Conservation (phyloP, 2,797 vertebrate species). For the Mareca penelope region DNA sequence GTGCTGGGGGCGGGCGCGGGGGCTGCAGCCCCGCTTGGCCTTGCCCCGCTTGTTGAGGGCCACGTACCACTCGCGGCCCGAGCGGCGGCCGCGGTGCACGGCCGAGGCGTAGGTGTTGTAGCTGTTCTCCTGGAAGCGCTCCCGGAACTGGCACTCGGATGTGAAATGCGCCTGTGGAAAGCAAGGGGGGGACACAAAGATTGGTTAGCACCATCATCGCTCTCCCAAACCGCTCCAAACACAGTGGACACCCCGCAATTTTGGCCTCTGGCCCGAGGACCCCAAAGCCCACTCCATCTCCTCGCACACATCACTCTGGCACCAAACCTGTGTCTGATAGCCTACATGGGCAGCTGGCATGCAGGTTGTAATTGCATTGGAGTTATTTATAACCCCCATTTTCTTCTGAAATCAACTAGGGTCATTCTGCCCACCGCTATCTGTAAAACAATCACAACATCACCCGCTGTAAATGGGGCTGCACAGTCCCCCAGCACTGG, state of each 20-base stretch:
- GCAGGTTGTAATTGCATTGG: neutral
- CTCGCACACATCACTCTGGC: neutral
- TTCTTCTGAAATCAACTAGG: neutral
- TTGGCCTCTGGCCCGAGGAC: neutral
- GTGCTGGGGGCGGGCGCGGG: conserved; percentile 91
- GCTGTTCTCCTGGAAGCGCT: conserved; percentile 98
- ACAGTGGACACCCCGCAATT: fast-evolving
- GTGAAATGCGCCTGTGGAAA: conserved; percentile 85
- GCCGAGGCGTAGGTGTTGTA: conserved; percentile 97
- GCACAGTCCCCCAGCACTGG: too few species aligned
- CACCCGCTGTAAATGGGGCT: neutral
- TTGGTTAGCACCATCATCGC: fast-evolving
- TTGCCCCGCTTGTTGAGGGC: conserved; percentile 96
- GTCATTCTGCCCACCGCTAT: neutral
- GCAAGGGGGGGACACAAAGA: neutral
- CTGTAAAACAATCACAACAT: neutral
- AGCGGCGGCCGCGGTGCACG: conserved; percentile 85
- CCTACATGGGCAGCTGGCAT: neutral
- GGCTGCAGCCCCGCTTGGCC: conserved; percentile 93
- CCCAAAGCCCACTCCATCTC: neutral
- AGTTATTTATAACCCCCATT: neutral
- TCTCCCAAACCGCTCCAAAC: too few species aligned
- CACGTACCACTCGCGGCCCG: conserved; percentile 92
- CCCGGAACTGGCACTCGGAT: conserved; percentile 94
- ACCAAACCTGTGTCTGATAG: neutral